A percentile compares a stretch with the other conserved stretches of the same genome.
Conservation (phyloP, 2,797 vertebrate genomes). For the Calcarius lapponicus region DNA sequence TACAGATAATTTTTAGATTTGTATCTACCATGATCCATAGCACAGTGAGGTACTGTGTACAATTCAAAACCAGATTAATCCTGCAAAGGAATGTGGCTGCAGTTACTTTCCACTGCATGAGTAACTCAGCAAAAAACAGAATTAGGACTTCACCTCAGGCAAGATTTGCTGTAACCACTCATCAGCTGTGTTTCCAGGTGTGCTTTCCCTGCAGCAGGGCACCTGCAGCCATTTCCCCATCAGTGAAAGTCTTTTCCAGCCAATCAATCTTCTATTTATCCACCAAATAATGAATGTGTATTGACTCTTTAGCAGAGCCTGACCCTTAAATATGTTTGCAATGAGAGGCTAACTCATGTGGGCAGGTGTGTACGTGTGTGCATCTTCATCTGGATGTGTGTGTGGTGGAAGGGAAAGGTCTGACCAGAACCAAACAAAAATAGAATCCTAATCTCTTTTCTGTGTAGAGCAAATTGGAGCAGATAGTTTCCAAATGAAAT, state of each 20-base stretch:
- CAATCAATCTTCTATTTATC: conserved; percentile 32
- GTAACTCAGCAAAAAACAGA: background rate
- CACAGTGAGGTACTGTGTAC: accelerated
- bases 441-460: conserved; percentile 29
- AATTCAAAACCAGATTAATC: background rate
- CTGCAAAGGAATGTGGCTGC: background rate
- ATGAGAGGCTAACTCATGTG: background rate
- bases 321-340: background rate
- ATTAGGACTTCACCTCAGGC: background rate
- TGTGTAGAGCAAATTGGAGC: conserved; percentile 29
- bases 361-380: background rate
- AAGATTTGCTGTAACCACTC: background rate
- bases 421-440: conserved; percentile 35
- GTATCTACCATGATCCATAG: background rate
- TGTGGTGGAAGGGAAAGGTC: background rate
- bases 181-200: conserved; percentile 40
- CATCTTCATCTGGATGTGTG: background rate
- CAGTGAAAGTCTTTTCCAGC: conserved; percentile 16
- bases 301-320: background rate
- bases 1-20: background rate
- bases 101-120: background rate
- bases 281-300: background rate
- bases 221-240: conserved; percentile 9
- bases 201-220: background rate
- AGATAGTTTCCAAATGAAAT: conserved; percentile 59